A percentile compares a stretch with the other conserved stretches of the same genome.
Evolutionary conservation across 2,113 vertebrate genomes (phyloP).

Genomic region (Lampris megalopsis): DNA sequence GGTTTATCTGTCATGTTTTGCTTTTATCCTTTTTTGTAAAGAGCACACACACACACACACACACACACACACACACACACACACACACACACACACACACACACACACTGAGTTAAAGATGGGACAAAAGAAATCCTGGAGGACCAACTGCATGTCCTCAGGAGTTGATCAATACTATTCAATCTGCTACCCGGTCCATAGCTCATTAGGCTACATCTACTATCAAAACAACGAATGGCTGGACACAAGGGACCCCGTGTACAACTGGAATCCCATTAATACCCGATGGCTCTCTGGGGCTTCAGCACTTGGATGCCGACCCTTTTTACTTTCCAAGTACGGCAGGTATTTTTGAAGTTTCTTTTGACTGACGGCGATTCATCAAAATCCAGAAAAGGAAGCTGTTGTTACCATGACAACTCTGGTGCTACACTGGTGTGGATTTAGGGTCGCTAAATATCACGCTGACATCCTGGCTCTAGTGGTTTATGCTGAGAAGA

Average conservation of each 20-base stretch:
- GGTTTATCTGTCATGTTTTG: no score
- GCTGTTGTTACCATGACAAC: conserved; percentile 65
- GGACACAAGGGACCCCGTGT: conserved; percentile 40
- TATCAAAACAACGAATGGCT: conserved; percentile 56
- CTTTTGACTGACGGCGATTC: conserved; percentile 45
- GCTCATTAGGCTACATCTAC: conserved; percentile 33
- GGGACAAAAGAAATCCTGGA: conserved; percentile 33
- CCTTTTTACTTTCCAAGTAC: background rate
- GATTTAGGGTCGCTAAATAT: conserved; percentile 48
- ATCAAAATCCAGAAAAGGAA: conserved; percentile 33
- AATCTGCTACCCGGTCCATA: conserved; percentile 62
- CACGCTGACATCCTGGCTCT: conserved; percentile 37
- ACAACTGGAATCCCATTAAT: conserved; percentile 70
- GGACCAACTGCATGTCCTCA: conserved; percentile 55
- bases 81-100: conserved; percentile 6
- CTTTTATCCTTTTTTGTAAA: no score
- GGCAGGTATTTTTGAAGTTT: conserved; percentile 18
- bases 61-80: conserved; percentile 7
- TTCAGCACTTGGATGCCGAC: background rate
- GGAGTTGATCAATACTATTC: conserved; percentile 78
- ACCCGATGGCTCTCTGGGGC: conserved; percentile 31
- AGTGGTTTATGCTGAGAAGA: conserved; percentile 41
- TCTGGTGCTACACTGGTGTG: conserved; percentile 49
- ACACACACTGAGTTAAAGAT: background rate
- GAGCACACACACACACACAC: conserved; percentile 3